Evolutionary conservation across 2,888 invertebrate genomes (phyloP), one percentile per base, ranked within the genome.

Genomic region (Matsumyia berberina): DNA sequence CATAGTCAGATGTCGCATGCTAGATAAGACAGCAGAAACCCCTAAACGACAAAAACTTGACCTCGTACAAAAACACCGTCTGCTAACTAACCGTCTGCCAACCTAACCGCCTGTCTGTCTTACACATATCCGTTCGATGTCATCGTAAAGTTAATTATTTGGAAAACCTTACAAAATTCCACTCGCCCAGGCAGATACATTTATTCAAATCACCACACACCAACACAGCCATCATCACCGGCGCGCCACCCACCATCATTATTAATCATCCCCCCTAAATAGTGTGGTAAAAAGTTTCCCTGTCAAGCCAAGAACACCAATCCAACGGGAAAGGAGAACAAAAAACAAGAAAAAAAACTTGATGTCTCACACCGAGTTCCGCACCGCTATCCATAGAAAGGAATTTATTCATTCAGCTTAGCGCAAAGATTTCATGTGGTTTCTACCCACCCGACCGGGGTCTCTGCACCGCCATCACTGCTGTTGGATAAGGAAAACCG

Each of bases 61-160:
- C 67, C 44, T 19, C 42, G 4, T 12, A 11, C 24, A 53, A 44
- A 69, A 49, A 69, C 33, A 69, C 44, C 31, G 62, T 55, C 60
- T 69, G 57, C 51, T 70, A 53, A 24, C 60, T 17, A 42, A 46
- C 19, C 46, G 19, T 24, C 24, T n/a, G 55, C 51, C 77, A 53
- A n/a, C 53, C 60, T 15, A 39, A 44, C 17, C 44, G 17, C n/a
- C n/a, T 24, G 9, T 35, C 39, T 37, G 31, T 35, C 44, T 49
- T 39, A 33, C 57, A 64, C 53, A 46, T 49, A 76, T 42, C 74
- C 69, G 74, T 58, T 67, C 44, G 58, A 66, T 82, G 78, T 72
- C 82, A 67, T 83, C 79, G 79, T 79, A 57, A 79, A 83, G 83
- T 83, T 73, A 83, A 83, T 74, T 83, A 79, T 78, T 83, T 83